Percentiles rank a stretch among this genome's conserved stretches.
Conservation (phyloP, 2,113 vertebrate genomes). For the Sturnus vulgaris region DNA sequence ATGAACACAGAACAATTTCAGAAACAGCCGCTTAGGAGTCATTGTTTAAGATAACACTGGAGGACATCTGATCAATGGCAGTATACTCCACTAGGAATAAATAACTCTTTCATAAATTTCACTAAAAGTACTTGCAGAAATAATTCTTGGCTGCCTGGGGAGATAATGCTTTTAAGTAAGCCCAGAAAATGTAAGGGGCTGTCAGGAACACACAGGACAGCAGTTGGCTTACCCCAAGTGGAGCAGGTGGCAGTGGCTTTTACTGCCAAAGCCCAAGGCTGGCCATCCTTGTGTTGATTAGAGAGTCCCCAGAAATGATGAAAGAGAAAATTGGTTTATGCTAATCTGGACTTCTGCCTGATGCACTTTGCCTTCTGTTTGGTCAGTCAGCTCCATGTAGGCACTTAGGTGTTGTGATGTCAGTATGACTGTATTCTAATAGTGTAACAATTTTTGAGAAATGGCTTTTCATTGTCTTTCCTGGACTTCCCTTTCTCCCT, state of each 20-base stretch:
- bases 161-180: neutral
- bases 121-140: neutral
- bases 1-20: neutral
- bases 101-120: neutral
- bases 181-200: neutral
- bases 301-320: neutral
- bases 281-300: neutral
- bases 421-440: neutral
- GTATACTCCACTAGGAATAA: neutral
- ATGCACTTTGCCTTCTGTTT: neutral
- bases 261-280: neutral
- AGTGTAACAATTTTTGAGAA: neutral
- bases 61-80: neutral
- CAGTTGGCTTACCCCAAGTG: neutral
- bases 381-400: neutral
- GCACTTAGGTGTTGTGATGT: fast-evolving
- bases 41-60: neutral
- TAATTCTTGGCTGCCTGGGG: neutral
- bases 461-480: neutral
- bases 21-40: neutral
- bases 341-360: neutral
- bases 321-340: neutral
- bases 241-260: neutral
- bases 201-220: neutral
- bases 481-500: neutral